A percentile compares a stretch with the other conserved stretches of the same genome.
Conservation (phyloP, 2,113 vertebrate genomes). For the Chaetops frenatus region DNA sequence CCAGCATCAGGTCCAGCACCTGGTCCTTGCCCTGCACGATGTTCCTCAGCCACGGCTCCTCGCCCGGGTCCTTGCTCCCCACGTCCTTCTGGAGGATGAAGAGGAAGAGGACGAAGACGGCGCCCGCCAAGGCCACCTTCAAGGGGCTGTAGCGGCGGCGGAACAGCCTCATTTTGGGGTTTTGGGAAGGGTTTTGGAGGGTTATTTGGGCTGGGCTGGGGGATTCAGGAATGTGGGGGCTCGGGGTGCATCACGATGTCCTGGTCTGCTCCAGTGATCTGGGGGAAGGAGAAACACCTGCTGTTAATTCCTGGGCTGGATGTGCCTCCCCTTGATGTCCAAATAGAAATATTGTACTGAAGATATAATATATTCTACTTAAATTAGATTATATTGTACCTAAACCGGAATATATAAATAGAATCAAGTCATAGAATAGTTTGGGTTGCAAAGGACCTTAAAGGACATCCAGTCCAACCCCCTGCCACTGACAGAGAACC, state of each 20-base stretch:
- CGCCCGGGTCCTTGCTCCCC: conserved; percentile 7
- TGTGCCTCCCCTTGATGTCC: too few species aligned
- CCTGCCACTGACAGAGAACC: background rate
- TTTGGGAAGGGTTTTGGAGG: accelerated
- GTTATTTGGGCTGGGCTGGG: accelerated
- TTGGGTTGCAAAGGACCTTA: background rate
- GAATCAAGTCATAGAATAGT: background rate
- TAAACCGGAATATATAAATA: background rate
- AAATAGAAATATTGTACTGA: background rate
- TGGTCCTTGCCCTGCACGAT: conserved; percentile 79
- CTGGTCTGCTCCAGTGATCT: background rate
- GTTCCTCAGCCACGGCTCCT: conserved; percentile 86
- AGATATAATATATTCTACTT: accelerated
- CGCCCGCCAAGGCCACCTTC: conserved; percentile 79
- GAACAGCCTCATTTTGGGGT: conserved; percentile 74
- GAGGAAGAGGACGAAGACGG: conserved; percentile 80
- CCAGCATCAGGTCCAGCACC: conserved; percentile 83
- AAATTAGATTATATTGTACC: too few species aligned
- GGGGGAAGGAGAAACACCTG: background rate
- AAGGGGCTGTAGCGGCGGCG: conserved; percentile 81
- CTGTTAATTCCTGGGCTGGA: background rate
- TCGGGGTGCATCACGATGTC: background rate
- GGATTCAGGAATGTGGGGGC: background rate
- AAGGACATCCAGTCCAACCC: background rate
- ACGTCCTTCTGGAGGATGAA: conserved; percentile 86